Evolutionary conservation across 2,113 vertebrate species (phyloP), one percentile per base, ranked within the genome.

Genomic region (Heterocephalus glaber): DNA sequence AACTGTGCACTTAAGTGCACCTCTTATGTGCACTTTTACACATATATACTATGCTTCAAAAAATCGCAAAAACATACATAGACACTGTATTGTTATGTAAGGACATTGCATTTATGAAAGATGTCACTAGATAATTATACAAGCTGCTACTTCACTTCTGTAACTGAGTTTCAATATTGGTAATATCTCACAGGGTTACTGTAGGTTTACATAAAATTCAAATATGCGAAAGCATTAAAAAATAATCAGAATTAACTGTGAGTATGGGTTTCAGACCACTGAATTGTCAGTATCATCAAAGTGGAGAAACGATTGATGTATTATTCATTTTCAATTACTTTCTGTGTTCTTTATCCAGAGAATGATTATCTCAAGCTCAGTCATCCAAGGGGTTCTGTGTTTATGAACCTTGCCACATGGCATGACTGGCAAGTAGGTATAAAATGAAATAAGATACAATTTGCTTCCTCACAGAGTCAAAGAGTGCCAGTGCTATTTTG

Each of bases 401-500:
- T 84, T 90, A 70, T 91, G 56, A 89, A 87, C 44, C 90, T 2
- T 84, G 52, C 30, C 52, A 65, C 41, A 63, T 74, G 26, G 35
- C 33, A 58, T 92, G 68, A 91, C 35, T 95, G 63, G 28, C 89
- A 94, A 93, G 24, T 58, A 26, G 17, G 56, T 83, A 54, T 63
- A 80, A 90, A 93, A 41, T 90, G 72, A 92, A 96, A 47, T 52
- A 95, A 94, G 60, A 94, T 92, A 92, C 96, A 96, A 92, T 89
- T 60, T 63, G 47, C 58, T 93, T 90, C 47, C 54, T 95, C 61
- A 30, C 0, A 4, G 63, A 85, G 52, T 74, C 83, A 84, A 82
- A 94, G 56, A 44, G 92, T 93, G 52, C 30, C 74, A 76, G 3
- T n/a, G 70, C 87, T 97, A 82, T 97, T 97, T 90, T 87, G 89